A percentile compares a stretch with the other conserved stretches of the same genome.
Conservation (phyloP, 2,113 vertebrate species). For the Nycticryphes semicollaris region DNA sequence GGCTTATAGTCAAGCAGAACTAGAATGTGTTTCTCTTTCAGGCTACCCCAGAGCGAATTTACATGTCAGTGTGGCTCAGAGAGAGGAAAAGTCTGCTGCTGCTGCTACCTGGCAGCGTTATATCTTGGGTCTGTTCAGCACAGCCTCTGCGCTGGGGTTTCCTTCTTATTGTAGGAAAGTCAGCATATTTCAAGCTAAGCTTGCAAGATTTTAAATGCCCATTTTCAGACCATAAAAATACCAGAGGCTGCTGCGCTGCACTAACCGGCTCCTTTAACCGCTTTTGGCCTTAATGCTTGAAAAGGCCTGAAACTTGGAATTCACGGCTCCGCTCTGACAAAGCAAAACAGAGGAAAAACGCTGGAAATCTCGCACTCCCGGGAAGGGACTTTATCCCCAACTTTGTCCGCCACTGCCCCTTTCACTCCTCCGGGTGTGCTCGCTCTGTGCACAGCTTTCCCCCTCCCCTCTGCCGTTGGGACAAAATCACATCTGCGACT, state of each 20-base stretch:
- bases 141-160: not conserved
- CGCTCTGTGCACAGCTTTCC: too few species aligned
- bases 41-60: not conserved
- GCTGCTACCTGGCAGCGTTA: not conserved
- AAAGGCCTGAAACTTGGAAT: not conserved
- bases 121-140: not conserved
- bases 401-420: accelerated
- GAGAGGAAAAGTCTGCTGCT: not conserved
- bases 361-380: not conserved
- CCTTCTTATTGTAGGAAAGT: not conserved
- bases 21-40: not conserved
- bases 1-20: not conserved
- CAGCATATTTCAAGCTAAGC: not conserved
- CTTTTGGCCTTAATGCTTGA: not conserved
- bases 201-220: not conserved
- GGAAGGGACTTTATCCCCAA: not conserved
- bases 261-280: not conserved
- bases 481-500: too few species aligned
- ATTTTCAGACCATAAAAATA: not conserved
- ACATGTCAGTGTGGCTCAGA: not conserved
- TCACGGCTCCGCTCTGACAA: not conserved
- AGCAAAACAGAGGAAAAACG: not conserved
- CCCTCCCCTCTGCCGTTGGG: too few species aligned
- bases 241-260: not conserved
- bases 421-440: not conserved